A percentile compares a stretch with the other conserved stretches of the same genome.
phyloP scores from a whole-genome alignment of 2,888 invertebrate genomes.

The Tetheella fluctuosa region DNA sequence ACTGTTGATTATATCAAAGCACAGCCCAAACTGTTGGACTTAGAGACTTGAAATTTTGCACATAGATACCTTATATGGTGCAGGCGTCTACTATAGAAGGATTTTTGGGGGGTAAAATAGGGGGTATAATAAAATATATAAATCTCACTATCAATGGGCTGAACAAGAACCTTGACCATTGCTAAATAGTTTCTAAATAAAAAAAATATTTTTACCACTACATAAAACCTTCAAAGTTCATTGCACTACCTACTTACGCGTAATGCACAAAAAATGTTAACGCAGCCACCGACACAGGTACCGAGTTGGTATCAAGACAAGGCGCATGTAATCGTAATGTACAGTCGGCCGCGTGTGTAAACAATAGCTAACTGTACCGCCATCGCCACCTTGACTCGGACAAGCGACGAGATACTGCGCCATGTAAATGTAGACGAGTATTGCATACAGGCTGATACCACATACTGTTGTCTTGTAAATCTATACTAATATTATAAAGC shows the following conservation, averaged over 20 bases:
- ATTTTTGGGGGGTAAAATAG: too few species aligned
- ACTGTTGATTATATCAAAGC: too few species aligned
- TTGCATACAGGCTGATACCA: background rate
- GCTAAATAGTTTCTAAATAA: constrained; percentile 7
- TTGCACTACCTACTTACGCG: constrained; percentile 1
- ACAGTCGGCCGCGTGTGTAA: constrained; percentile 34
- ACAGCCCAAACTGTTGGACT: too few species aligned
- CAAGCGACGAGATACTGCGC: constrained; percentile 20
- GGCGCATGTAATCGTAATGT: constrained; percentile 15
- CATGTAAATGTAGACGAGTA: background rate
- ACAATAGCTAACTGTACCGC: constrained; percentile 58
- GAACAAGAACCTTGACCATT: too few species aligned
- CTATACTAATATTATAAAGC: too few species aligned
- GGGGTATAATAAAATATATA: too few species aligned
- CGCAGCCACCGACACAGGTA: background rate
- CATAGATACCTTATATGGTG: too few species aligned
- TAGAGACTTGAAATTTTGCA: too few species aligned
- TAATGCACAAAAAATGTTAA: constrained; percentile 7
- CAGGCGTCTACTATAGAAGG: too few species aligned
- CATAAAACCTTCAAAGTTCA: background rate
- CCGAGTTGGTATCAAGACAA: background rate
- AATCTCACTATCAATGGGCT: too few species aligned
- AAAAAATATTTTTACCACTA: too few species aligned
- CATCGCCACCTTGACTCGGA: constrained; percentile 37
- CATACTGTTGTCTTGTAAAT: too few species aligned